phyloP scores from a whole-genome alignment of 2,797 vertebrate genomes.

The Acanthurus leucopareius region DNA sequence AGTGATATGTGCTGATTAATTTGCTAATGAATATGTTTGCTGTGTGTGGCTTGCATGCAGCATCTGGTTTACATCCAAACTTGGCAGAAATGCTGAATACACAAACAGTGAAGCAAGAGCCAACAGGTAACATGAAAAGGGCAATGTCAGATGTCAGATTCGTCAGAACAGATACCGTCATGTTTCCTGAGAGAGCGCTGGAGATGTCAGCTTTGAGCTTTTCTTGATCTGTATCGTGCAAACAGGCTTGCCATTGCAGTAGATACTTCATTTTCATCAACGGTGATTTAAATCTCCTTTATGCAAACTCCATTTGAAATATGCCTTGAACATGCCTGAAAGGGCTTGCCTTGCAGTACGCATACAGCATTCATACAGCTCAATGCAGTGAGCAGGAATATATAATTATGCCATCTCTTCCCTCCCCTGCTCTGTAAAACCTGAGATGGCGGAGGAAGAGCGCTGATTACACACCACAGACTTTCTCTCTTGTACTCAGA shows the following conservation, averaged over 20 bases:
- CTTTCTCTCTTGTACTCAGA: slow-evolving; percentile 77
- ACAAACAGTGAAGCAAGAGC: slow-evolving; percentile 67
- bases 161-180: slow-evolving; percentile 36
- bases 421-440: slow-evolving; percentile 77
- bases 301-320: slow-evolving; percentile 73
- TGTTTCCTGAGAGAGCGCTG: slow-evolving; percentile 34
- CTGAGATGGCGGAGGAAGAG: slow-evolving; percentile 80
- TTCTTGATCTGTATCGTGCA: slow-evolving; percentile 54
- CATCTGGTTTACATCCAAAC: slow-evolving; percentile 74
- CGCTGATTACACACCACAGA: slow-evolving; percentile 81
- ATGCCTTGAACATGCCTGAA: slow-evolving; percentile 78
- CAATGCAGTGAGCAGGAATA: slow-evolving; percentile 73
- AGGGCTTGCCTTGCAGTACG: slow-evolving; percentile 81
- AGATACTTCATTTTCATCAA: slow-evolving; percentile 81
- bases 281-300: slow-evolving; percentile 82
- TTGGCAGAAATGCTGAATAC: slow-evolving; percentile 67
- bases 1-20: slow-evolving; percentile 76
- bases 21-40: slow-evolving; percentile 75
- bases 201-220: slow-evolving; percentile 33
- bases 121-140: slow-evolving; percentile 72
- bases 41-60: slow-evolving; percentile 63
- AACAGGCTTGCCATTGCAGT: slow-evolving; percentile 65
- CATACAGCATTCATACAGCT: slow-evolving; percentile 75
- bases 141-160: slow-evolving; percentile 35
- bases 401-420: slow-evolving; percentile 85